Conservation (phyloP, 2,888 invertebrate species). For the Trilocha varians region DNA sequence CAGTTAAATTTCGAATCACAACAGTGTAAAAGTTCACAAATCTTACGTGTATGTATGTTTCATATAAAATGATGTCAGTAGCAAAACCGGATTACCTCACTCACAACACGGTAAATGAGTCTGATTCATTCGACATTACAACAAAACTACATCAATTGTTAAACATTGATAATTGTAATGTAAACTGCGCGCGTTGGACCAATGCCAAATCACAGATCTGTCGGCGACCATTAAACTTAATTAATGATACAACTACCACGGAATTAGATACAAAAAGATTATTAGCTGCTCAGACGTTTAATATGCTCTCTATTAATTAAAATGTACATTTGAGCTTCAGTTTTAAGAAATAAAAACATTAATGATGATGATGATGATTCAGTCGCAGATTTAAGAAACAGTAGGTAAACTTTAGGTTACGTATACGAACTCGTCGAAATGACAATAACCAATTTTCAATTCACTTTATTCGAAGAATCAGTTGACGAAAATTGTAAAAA, state of each 20-base stretch:
- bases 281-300: neutral
- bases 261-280: conserved; percentile 23
- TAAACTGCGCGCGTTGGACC: conserved; percentile 3
- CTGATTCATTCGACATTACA: neutral
- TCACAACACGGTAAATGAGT: neutral
- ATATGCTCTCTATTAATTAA: too few relatives aligned
- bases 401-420: too few relatives aligned
- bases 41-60: too few relatives aligned
- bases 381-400: too few relatives aligned
- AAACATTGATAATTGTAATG: conserved; percentile 3
- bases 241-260: neutral
- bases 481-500: neutral
- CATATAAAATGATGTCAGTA: neutral
- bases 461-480: too few relatives aligned
- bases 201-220: neutral
- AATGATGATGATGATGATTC: too few relatives aligned
- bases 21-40: too few relatives aligned
- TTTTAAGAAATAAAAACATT: too few relatives aligned
- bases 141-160: neutral
- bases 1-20: neutral
- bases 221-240: neutral
- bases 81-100: neutral
- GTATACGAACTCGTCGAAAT: too few relatives aligned
- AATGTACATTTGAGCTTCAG: too few relatives aligned
- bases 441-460: too few relatives aligned